Conservation (phyloP, 2,113 vertebrate species). For the Probosciger aterrimus region DNA sequence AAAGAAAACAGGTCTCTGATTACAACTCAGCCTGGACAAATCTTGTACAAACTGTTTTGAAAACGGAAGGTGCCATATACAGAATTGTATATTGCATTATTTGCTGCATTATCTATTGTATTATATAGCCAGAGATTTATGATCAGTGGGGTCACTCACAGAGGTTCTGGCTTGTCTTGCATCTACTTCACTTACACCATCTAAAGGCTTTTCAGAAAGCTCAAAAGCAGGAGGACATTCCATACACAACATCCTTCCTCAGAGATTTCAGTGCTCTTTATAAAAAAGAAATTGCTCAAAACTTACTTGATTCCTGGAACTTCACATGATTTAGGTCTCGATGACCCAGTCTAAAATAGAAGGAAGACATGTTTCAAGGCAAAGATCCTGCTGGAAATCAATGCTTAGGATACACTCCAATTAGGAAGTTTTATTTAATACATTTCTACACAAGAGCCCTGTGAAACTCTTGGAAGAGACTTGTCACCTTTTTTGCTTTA, state of each 20-base stretch:
- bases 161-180: not conserved
- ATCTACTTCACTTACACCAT: accelerated
- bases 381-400: not conserved
- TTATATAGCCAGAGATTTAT: not conserved
- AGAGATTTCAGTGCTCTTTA: not conserved
- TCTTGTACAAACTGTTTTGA: not conserved
- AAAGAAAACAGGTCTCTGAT: not conserved
- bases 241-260: not conserved
- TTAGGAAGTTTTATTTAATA: not conserved
- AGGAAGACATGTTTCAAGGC: not conserved
- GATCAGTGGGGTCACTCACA: not conserved
- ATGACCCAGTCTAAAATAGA: conserved; percentile 80
- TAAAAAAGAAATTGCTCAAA: not conserved
- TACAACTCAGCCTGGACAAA: not conserved
- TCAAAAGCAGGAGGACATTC: not conserved
- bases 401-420: not conserved
- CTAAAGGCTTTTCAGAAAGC: not conserved
- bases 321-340: conserved; percentile 91
- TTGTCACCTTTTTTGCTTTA: not conserved
- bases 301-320: conserved; percentile 99
- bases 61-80: not conserved
- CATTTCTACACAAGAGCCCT: not conserved
- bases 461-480: not conserved
- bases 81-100: not conserved
- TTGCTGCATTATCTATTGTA: not conserved